Percentiles rank a stretch among this genome's conserved stretches.
Evolutionary conservation across 1,140 invertebrate species (phyloP).

Genomic region (Brachionus rubens): DNA sequence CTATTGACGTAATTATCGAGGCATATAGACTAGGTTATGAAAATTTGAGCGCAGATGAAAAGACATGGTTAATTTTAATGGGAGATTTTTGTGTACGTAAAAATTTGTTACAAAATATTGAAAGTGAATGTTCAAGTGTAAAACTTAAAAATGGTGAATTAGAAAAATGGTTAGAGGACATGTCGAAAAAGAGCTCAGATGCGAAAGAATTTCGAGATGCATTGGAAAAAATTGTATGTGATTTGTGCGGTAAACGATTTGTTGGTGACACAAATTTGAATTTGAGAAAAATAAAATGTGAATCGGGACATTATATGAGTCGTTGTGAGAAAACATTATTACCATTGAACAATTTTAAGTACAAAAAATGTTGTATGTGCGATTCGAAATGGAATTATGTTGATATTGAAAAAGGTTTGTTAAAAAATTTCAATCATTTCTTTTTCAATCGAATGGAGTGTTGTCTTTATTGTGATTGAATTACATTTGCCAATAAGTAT

Average conservation of each 20-base stretch:
- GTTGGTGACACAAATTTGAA: not conserved
- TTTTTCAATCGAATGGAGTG: not conserved
- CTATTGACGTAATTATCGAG: not conserved
- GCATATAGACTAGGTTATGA: not conserved
- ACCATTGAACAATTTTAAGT: constrained; percentile 23
- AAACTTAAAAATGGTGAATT: not conserved
- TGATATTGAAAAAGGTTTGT: not conserved
- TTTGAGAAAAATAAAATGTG: constrained; percentile 9
- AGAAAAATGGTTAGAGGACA: not conserved
- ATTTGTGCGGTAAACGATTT: constrained; percentile 7
- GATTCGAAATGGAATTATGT: constrained; percentile 34
- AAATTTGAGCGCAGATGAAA: not conserved
- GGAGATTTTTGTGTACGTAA: constrained; percentile 7
- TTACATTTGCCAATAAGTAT: no score
- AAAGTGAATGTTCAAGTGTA: no score
- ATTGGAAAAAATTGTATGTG: not conserved
- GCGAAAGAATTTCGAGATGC: not conserved
- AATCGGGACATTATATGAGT: constrained; percentile 14
- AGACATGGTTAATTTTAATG: not conserved
- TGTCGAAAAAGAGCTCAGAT: not conserved
- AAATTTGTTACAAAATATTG: constrained; percentile 21
- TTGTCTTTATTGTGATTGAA: constrained; percentile 32
- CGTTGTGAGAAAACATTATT: constrained; percentile 10
- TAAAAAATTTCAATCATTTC: not conserved
- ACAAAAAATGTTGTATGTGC: constrained; percentile 14